Base-by-base conservation (phyloP, 1,140 invertebrate species). In the Caenorhabditis brenneri region DNA sequence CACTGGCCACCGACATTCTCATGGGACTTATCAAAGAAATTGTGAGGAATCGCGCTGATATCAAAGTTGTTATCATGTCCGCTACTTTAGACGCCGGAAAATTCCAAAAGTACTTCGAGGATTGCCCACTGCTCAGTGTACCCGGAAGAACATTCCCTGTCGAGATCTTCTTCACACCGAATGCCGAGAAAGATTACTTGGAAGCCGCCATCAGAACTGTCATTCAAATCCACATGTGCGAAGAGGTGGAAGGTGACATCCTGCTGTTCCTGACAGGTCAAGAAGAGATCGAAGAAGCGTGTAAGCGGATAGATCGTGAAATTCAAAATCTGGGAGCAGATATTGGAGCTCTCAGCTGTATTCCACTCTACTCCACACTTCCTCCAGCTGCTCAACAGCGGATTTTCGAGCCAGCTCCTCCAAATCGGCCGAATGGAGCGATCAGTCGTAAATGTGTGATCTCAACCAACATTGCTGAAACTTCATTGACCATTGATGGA, bases 21-120 rank as follows among this genome's bases (percentile, higher is more conserved):
- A 99, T 99, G 97, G 98, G 97, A 81, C 87, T 93, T n/a, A 81
- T 90, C 33, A 90, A 90, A 91, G 97, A 99, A 93, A 96, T 99
- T 10, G 95, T 97, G 27, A 96, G 96, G 88, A 96, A 98, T 88
- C 92, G 98, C 69, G 24, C 80, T 2, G 97, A 99, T 92, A 93
- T 99, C 16, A 99, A 99, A 92, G 93, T 99, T 69, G 96, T 99
- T 87, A 95, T 99, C 89, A 99, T 99, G 97, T 98, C 96, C 89
- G 98, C 98, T 19, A 99, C 98, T 0, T 92, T 99, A n/a, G 98
- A 99, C 92, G 97, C 98, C 74, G 97, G 97, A 6, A 99, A 99
- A 91, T 99, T 99, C 92, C 89, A 90, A 69, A 87, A 87, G 19
- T 90, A 90, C 80, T 90, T 90, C 53, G 97, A 99, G 89, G 95